Percentiles rank a stretch among this genome's conserved stretches.
Evolutionary conservation across 1,140 invertebrate genomes (phyloP).

Genomic region (Plectus sambesii): DNA sequence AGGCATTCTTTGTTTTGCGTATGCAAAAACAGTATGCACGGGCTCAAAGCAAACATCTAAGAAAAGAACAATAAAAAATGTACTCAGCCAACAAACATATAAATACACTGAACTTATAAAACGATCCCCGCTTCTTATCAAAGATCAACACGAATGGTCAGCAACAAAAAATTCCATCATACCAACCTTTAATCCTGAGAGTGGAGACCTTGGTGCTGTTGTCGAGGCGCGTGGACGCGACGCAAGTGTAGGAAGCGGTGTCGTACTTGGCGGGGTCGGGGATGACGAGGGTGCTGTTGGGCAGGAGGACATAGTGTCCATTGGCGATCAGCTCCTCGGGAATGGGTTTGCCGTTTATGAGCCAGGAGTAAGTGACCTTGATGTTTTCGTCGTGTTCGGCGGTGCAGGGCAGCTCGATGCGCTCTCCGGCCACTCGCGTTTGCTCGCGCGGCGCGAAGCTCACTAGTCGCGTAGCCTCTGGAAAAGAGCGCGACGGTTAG

Average conservation of each 20-base stretch:
- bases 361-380: conserved; percentile 70
- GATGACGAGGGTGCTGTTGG: conserved; percentile 84
- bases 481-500: too few relatives aligned
- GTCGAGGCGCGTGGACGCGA: conserved; percentile 77
- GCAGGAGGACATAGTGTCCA: conserved; percentile 32
- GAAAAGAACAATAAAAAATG: too few relatives aligned
- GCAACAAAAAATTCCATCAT: conserved; percentile 7
- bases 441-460: conserved; percentile 29
- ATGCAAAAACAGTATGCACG: too few relatives aligned
- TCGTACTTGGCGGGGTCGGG: conserved; percentile 85
- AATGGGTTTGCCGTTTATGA: conserved; percentile 67
- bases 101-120: too few relatives aligned
- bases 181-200: conserved; percentile 71
- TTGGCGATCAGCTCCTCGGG: conserved; percentile 9
- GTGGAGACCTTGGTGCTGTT: conserved; percentile 68
- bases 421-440: conserved; percentile 57
- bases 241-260: conserved; percentile 85
- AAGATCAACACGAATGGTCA: too few relatives aligned
- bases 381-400: conserved; percentile 71
- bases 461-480: conserved; percentile 36
- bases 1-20: too few relatives aligned
- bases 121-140: too few relatives aligned
- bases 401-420: conserved; percentile 82
- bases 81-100: too few relatives aligned
- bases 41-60: too few relatives aligned